phyloP scores from a whole-genome alignment of 1,140 invertebrate genomes.

The Zaprionus nigranus region DNA sequence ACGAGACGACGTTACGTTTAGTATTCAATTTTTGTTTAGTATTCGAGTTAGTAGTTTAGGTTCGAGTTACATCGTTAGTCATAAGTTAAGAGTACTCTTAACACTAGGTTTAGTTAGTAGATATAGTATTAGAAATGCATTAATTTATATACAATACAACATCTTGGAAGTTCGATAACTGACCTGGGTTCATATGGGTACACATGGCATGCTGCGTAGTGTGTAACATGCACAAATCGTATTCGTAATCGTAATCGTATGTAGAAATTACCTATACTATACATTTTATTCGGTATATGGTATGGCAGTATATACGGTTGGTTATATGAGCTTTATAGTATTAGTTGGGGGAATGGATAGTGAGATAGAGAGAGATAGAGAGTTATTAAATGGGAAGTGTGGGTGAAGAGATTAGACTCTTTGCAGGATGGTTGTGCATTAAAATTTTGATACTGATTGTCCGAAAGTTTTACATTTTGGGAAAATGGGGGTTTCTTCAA shows the following conservation, averaged over 20 bases:
- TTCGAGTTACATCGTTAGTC: constrained; percentile 61
- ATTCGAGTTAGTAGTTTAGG: constrained; percentile 70
- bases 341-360: constrained; percentile 51
- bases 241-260: constrained; percentile 28
- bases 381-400: constrained; percentile 65
- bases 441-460: constrained; percentile 79
- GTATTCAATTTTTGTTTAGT: constrained; percentile 55
- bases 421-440: constrained; percentile 62
- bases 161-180: constrained; percentile 79
- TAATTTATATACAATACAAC: constrained; percentile 64
- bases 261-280: constrained; percentile 33
- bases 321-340: constrained; percentile 43
- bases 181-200: constrained; percentile 67
- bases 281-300: constrained; percentile 25
- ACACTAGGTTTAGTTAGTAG: constrained; percentile 35
- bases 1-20: constrained; percentile 49
- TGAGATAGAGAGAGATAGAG: constrained; percentile 53
- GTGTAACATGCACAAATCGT: constrained; percentile 54
- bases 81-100: constrained; percentile 57
- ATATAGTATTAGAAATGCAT: constrained; percentile 24
- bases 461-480: constrained; percentile 64
- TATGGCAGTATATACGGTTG: constrained; percentile 33
- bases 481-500: constrained; percentile 35
- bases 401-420: constrained; percentile 32
- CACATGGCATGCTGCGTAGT: constrained; percentile 57